Conservation (phyloP, 2,113 vertebrate genomes). For the Coracopsis vasa region DNA sequence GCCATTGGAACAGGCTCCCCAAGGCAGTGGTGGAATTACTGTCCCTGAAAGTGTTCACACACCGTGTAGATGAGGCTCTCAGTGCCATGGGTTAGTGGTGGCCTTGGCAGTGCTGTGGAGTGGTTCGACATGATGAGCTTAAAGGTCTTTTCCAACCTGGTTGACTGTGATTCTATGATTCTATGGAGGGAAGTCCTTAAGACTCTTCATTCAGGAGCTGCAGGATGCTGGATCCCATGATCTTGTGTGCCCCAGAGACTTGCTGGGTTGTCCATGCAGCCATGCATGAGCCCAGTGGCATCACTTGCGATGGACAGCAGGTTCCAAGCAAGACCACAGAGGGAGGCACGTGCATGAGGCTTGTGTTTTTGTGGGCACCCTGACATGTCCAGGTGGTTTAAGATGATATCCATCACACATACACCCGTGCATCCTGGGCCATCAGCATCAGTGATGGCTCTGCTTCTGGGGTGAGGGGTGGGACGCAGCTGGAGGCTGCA, state of each 20-base stretch:
- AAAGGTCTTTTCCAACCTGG: not conserved
- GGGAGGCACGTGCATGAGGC: not conserved
- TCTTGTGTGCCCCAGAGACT: not conserved
- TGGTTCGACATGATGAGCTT: not conserved
- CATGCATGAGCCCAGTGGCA: not conserved
- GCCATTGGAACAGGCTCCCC: not conserved
- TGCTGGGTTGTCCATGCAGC: not conserved
- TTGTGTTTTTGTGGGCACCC: not conserved
- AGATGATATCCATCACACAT: not conserved
- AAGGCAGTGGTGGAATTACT: not conserved
- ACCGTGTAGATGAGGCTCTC: not conserved
- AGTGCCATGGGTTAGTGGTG: not conserved
- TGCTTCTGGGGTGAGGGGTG: not conserved
- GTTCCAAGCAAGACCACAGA: not conserved
- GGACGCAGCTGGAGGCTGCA: rapidly evolving
- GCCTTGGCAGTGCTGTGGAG: not conserved
- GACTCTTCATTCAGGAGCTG: not conserved
- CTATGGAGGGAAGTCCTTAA: not conserved
- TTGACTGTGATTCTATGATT: not conserved
- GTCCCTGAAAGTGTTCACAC: not conserved
- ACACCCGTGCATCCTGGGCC: not conserved
- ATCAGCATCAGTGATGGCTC: not conserved
- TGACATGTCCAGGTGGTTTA: too few species aligned
- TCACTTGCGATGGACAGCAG: not conserved
- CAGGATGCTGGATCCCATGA: rapidly evolving